phyloP scores from a whole-genome alignment of 2,888 invertebrate genomes.

The Ophion ventricosus region DNA sequence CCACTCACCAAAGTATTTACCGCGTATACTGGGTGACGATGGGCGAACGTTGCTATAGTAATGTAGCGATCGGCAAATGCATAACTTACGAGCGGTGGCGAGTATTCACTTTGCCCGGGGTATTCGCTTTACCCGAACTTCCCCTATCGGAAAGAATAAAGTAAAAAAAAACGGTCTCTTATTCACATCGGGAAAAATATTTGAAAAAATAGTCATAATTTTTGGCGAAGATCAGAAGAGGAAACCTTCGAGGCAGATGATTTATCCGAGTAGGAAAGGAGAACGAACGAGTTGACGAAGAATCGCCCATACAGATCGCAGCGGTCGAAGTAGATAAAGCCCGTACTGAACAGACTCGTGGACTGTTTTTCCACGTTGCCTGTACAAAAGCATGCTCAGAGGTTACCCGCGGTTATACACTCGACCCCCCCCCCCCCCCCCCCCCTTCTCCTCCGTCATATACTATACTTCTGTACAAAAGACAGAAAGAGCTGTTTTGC shows the following conservation, averaged over 20 bases:
- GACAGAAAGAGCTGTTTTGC: slow-evolving; percentile 33
- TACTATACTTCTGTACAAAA: slow-evolving; percentile 25
- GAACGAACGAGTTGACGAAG: not conserved
- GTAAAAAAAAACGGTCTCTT: not conserved
- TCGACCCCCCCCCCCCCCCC: slow-evolving; percentile 4
- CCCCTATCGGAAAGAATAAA: too few relatives aligned
- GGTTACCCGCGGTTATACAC: slow-evolving; percentile 59
- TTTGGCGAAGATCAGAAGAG: not conserved
- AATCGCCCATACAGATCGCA: slow-evolving; percentile 6
- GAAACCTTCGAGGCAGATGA: not conserved
- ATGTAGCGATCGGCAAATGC: too few relatives aligned
- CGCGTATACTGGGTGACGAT: too few relatives aligned
- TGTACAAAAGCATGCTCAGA: slow-evolving; percentile 36
- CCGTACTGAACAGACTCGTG: slow-evolving; percentile 37
- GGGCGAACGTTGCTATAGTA: too few relatives aligned
- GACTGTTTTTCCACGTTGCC: slow-evolving; percentile 46
- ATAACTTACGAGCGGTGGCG: too few relatives aligned
- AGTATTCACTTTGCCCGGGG: too few relatives aligned
- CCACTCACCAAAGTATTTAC: too few relatives aligned
- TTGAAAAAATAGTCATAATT: not conserved
- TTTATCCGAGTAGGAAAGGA: not conserved
- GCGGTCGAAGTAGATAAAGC: slow-evolving; percentile 42
- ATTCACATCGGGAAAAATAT: not conserved
- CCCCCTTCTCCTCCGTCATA: not conserved
- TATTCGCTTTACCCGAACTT: too few relatives aligned